phyloP scores from a whole-genome alignment of 2,888 invertebrate species.

The Clistopyga incitator region DNA sequence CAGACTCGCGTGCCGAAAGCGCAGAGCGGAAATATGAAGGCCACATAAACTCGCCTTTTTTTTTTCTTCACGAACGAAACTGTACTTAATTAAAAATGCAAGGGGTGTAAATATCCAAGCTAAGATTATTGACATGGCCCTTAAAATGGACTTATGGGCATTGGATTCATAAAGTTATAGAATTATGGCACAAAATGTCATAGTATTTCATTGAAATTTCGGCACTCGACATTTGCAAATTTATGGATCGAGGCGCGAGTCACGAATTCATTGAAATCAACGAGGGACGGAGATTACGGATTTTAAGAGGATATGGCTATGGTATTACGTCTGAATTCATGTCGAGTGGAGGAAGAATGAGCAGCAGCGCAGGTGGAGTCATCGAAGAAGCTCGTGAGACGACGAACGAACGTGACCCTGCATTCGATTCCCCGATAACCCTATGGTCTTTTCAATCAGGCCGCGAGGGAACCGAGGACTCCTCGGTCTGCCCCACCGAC shows the following conservation, averaged over 20 bases:
- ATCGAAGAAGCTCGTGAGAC: constrained; percentile 69
- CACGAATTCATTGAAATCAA: constrained; percentile 40
- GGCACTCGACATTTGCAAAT: constrained; percentile 16
- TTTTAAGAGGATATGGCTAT: constrained; percentile 17
- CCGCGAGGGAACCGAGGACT: constrained; percentile 6
- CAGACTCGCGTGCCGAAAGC: constrained; percentile 8
- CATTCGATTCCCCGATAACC: constrained; percentile 78
- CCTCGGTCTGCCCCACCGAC: neutral
- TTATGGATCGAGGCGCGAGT: constrained; percentile 16
- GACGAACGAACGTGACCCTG: constrained; percentile 76
- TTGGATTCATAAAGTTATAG: too few relatives aligned
- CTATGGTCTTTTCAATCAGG: constrained; percentile 65
- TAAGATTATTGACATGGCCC: too few relatives aligned
- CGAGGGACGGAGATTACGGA: constrained; percentile 31
- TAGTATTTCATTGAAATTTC: too few relatives aligned
- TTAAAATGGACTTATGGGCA: too few relatives aligned
- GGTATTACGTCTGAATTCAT: constrained; percentile 42
- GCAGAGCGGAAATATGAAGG: neutral
- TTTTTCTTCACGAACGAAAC: too few relatives aligned
- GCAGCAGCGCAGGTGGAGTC: constrained; percentile 75
- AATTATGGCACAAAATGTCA: too few relatives aligned
- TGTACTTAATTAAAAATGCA: neutral
- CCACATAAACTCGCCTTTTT: too few relatives aligned
- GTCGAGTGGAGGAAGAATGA: constrained; percentile 25
- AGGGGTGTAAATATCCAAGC: too few relatives aligned